Evolutionary conservation across 1,140 invertebrate species (phyloP).

Genomic region (silkworm (Bombyx mori)): ASM3026992v2 NC_085132.1:7324001-7324500

Average conservation of each 20-base stretch:
- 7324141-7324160: no score
- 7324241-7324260: slow-evolving; percentile 52
- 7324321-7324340: slow-evolving; percentile 81
- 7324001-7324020: no score
- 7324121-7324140: no score
- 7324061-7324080: no score
- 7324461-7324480: slow-evolving; percentile 85
- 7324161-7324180: no score
- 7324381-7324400: slow-evolving; percentile 84
- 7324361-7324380: slow-evolving; percentile 83
- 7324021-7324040: no score
- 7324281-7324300: slow-evolving; percentile 80
- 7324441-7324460: slow-evolving; percentile 76
- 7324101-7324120: no score
- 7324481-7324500: slow-evolving; percentile 26
- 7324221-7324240: no score
- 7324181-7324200: no score
- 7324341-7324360: slow-evolving; percentile 81
- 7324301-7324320: slow-evolving; percentile 83
- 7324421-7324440: slow-evolving; percentile 80
- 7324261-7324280: slow-evolving; percentile 67
- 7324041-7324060: no score
- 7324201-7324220: no score
- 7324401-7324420: slow-evolving; percentile 82
- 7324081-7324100: no score